A percentile compares a stretch with the other conserved stretches of the same genome.
Conservation (phyloP, 2,113 vertebrate species). For the Nycticorax nycticorax region DNA sequence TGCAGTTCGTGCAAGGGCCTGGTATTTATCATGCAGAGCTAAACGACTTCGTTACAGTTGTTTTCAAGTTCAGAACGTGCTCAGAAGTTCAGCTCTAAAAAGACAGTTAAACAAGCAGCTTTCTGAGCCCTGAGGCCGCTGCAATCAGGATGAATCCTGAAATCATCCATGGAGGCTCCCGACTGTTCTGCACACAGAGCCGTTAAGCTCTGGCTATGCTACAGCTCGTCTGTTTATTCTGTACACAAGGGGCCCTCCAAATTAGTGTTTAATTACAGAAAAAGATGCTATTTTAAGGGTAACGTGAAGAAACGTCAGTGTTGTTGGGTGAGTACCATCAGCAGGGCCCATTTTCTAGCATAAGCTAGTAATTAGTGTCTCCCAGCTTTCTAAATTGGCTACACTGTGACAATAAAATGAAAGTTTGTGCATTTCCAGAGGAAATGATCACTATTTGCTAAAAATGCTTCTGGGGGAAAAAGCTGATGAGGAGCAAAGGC, state of each 20-base stretch:
- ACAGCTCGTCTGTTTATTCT: neutral
- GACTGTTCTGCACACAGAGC: neutral
- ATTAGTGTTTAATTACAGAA: neutral
- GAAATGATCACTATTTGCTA: neutral
- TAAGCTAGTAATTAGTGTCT: neutral
- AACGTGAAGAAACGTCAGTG: neutral
- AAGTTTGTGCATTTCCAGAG: neutral
- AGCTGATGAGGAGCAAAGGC: neutral
- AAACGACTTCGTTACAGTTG: rapidly evolving
- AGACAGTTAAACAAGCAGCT: neutral
- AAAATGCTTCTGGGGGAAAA: neutral
- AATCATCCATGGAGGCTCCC: neutral
- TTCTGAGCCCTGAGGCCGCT: neutral
- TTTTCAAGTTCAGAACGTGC: neutral
- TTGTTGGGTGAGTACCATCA: neutral
- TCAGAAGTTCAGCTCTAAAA: neutral
- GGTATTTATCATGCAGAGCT: neutral
- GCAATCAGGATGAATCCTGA: no score
- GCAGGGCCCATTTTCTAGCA: neutral
- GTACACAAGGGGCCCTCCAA: no score
- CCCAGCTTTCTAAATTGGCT: neutral
- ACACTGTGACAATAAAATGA: neutral
- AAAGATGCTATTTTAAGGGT: neutral
- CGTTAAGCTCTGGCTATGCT: neutral
- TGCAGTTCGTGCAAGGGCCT: neutral